These are phyloP conservation scores for Trypoxylon attenuatum DNA, from an alignment of 2,888 invertebrate genomes.

Conservation along the genomic window DNA sequence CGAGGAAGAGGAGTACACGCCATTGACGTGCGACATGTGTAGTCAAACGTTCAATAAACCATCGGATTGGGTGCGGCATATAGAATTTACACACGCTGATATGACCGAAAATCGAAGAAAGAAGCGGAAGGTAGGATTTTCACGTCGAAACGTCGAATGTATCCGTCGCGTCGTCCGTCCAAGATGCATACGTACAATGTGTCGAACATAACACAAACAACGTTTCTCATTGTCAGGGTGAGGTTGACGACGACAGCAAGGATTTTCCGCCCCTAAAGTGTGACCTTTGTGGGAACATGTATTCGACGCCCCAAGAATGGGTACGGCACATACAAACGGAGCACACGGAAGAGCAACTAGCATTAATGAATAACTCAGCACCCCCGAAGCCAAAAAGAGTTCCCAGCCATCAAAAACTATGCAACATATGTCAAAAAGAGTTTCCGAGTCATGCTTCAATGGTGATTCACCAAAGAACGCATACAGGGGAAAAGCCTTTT, in stretches of 20 bases:
- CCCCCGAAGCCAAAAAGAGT: slow-evolving; percentile 77
- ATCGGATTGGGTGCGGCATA: slow-evolving; percentile 89
- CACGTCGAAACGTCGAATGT: no score
- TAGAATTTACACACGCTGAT: slow-evolving; percentile 84
- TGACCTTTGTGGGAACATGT: slow-evolving; percentile 84
- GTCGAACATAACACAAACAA: no score
- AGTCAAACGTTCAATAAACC: slow-evolving; percentile 89
- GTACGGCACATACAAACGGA: slow-evolving; percentile 90
- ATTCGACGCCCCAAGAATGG: slow-evolving; percentile 89
- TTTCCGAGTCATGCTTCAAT: slow-evolving; percentile 88
- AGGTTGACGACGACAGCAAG: slow-evolving; percentile 83
- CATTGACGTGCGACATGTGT: slow-evolving; percentile 88
- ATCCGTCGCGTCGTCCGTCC: no score
- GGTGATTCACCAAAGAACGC: slow-evolving; percentile 85
- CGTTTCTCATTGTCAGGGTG: slow-evolving; percentile 76
- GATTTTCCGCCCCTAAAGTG: slow-evolving; percentile 84
- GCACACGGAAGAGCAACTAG: slow-evolving; percentile 88
- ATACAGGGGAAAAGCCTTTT: slow-evolving; percentile 85
- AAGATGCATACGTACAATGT: no score
- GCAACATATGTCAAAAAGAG: slow-evolving; percentile 83
- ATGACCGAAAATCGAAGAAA: slow-evolving; percentile 75
- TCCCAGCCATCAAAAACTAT: slow-evolving; percentile 74
- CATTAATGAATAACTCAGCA: slow-evolving; percentile 84
- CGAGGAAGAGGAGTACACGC: slow-evolving; percentile 81
- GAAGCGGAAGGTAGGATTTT: slow-evolving; percentile 66